Evolutionary conservation across 2,888 invertebrate genomes (phyloP).

Genomic region (Balanococcus diminutus): DNA sequence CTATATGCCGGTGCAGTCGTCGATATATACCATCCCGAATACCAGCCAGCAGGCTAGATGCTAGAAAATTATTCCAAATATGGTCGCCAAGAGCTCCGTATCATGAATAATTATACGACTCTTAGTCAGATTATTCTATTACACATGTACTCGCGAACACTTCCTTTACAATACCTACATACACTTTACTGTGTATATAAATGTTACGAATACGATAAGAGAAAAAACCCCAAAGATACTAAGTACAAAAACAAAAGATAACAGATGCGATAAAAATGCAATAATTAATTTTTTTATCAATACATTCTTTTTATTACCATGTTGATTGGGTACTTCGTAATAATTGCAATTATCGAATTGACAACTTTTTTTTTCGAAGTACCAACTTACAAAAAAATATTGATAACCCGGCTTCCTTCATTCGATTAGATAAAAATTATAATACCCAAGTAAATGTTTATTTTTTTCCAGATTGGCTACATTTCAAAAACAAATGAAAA

Average conservation of each 20-base stretch:
- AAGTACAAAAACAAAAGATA: neutral
- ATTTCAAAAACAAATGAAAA: neutral
- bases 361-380: neutral
- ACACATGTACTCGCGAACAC: neutral
- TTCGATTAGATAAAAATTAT: neutral
- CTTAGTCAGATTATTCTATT: neutral
- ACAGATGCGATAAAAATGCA: neutral
- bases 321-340: too few relatives aligned
- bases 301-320: neutral
- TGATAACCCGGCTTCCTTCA: neutral
- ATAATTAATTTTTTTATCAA: neutral
- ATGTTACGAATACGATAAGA: too few relatives aligned
- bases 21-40: neutral
- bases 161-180: neutral
- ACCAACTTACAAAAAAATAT: neutral
- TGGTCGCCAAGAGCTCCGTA: neutral
- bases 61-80: slow-evolving; percentile 19
- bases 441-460: too few relatives aligned
- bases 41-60: neutral
- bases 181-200: too few relatives aligned
- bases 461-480: neutral
- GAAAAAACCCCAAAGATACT: too few relatives aligned
- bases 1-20: neutral
- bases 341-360: too few relatives aligned
- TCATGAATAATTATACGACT: slow-evolving; percentile 8